Percentiles rank a stretch among this genome's conserved stretches.
Conservation (phyloP, 2,888 invertebrate species). For the Blastobasis adustella region DNA sequence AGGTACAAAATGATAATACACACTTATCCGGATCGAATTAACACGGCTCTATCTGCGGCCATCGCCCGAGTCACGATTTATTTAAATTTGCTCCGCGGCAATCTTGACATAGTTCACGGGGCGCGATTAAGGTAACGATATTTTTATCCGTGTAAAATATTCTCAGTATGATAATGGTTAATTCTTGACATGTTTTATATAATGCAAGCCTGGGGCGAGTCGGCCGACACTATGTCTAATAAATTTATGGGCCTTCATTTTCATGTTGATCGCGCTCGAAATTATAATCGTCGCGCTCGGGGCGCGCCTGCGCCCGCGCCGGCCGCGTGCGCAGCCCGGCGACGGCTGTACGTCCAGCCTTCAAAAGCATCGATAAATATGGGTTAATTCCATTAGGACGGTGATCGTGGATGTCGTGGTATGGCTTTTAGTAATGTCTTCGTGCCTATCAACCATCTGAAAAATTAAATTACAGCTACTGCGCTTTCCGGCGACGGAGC, state of each 20-base stretch:
- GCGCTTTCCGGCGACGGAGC: constrained; percentile 8
- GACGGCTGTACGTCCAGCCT: not conserved
- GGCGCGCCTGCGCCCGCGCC: constrained; percentile 47
- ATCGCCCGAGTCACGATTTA: constrained; percentile 31
- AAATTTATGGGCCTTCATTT: constrained; percentile 73
- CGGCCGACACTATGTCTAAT: constrained; percentile 73
- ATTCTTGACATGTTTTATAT: constrained; percentile 73
- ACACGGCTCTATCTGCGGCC: constrained; percentile 12
- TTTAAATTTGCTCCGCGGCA: constrained; percentile 27
- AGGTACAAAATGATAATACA: no score
- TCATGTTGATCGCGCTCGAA: constrained; percentile 72
- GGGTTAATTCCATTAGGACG: no score
- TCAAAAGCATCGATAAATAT: constrained; percentile 3
- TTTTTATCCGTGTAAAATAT: constrained; percentile 52
- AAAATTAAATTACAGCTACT: no score
- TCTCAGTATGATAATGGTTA: constrained; percentile 66
- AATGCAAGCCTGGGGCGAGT: constrained; percentile 63
- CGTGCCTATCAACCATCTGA: no score
- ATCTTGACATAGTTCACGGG: constrained; percentile 36
- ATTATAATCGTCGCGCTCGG: constrained; percentile 68
- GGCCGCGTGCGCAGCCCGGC: constrained; percentile 20
- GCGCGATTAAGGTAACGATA: constrained; percentile 34
- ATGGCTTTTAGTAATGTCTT: no score
- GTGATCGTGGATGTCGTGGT: no score
- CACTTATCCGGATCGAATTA: no score